These are phyloP conservation scores for Philaethria dido DNA, from an alignment of 2,888 invertebrate species.

Conservation along the genomic window DNA sequence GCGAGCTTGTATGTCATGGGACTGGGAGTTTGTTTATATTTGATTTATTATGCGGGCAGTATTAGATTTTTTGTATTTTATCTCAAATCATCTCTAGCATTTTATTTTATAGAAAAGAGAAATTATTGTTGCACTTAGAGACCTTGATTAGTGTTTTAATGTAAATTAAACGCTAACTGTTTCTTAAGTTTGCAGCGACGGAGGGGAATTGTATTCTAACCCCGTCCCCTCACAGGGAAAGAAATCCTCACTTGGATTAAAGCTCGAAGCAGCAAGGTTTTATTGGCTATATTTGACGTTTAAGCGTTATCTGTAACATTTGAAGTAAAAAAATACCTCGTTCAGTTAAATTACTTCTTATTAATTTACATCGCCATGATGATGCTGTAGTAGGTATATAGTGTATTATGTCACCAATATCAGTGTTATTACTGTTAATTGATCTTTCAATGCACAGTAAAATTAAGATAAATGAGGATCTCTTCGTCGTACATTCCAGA, in stretches of 20 bases:
- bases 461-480: conserved; percentile 17
- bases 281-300: too few species aligned
- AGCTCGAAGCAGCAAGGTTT: too few species aligned
- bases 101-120: too few species aligned
- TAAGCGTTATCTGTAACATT: too few species aligned
- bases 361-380: not conserved
- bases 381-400: not conserved
- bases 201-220: too few species aligned
- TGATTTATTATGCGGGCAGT: conserved; percentile 29
- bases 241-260: too few species aligned
- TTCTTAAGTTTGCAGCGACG: too few species aligned
- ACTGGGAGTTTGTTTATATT: conserved; percentile 15
- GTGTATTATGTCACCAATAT: conserved; percentile 23
- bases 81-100: too few species aligned
- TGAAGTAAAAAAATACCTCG: too few species aligned
- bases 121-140: not conserved
- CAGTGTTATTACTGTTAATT: conserved; percentile 18
- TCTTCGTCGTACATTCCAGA: conserved; percentile 19
- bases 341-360: too few species aligned
- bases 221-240: too few species aligned
- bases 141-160: not conserved
- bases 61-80: not conserved
- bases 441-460: conserved; percentile 19
- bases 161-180: not conserved
- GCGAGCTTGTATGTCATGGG: conserved; percentile 27